Evolutionary conservation across 1,140 invertebrate genomes (phyloP).

Genomic region (Neoseiulus cucumeris): DNA sequence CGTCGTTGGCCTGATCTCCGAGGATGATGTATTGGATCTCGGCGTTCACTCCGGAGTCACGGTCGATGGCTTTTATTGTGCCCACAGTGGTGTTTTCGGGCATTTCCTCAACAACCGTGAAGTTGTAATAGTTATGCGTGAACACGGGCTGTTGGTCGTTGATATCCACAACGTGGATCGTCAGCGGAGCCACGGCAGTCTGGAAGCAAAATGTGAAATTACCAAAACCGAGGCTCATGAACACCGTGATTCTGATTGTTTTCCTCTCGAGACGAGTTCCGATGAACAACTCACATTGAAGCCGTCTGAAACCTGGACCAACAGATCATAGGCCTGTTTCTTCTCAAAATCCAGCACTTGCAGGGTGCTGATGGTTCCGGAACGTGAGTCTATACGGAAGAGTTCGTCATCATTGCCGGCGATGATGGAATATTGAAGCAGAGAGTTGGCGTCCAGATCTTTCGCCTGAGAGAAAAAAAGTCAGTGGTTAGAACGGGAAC

Average conservation of each 20-base stretch:
- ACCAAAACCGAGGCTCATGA: neutral
- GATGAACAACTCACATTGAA: slow-evolving; percentile 19
- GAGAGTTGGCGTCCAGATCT: slow-evolving; percentile 18
- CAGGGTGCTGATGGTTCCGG: slow-evolving; percentile 21
- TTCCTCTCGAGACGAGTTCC: too few relatives aligned
- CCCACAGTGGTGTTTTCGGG: slow-evolving; percentile 21
- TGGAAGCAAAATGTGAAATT: neutral
- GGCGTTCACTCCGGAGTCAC: slow-evolving; percentile 77
- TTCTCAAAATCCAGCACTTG: slow-evolving; percentile 23
- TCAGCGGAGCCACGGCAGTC: slow-evolving; percentile 25
- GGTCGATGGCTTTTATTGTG: slow-evolving; percentile 47
- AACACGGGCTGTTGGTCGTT: slow-evolving; percentile 31
- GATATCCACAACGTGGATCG: slow-evolving; percentile 29
- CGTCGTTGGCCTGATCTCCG: slow-evolving; percentile 22
- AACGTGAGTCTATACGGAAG: slow-evolving; percentile 20
- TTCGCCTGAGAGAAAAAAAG: slow-evolving; percentile 14
- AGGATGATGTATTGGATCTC: slow-evolving; percentile 73
- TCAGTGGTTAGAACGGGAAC: neutral
- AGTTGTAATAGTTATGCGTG: slow-evolving; percentile 24
- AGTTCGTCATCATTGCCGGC: slow-evolving; percentile 23
- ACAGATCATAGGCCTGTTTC: slow-evolving; percentile 21
- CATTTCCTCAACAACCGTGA: slow-evolving; percentile 26
- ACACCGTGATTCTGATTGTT: too few relatives aligned
- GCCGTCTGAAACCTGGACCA: slow-evolving; percentile 24
- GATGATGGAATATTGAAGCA: slow-evolving; percentile 21